Evolutionary conservation across 2,888 invertebrate species (phyloP).

Genomic region (Xylocampa areola): DNA sequence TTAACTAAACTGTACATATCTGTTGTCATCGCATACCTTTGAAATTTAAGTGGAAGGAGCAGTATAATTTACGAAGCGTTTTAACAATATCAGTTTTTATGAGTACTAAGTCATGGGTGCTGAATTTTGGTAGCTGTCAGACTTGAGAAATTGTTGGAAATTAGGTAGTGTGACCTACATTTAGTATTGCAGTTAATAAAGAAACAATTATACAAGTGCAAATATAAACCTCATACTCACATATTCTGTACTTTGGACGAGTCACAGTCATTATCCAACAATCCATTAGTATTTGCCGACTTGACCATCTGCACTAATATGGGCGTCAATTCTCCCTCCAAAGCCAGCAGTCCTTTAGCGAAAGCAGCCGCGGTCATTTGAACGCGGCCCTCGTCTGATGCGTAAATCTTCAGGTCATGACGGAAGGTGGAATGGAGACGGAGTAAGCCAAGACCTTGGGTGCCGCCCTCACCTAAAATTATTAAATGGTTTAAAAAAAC

Average conservation of each 20-base stretch:
- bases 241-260: constrained; percentile 98
- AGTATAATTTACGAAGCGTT: no score
- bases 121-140: no score
- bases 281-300: constrained; percentile 99
- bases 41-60: no score
- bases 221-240: constrained; percentile 88
- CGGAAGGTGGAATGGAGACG: constrained; percentile 99
- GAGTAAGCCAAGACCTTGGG: constrained; percentile 98
- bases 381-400: constrained; percentile 99
- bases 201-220: not conserved
- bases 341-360: constrained; percentile 98
- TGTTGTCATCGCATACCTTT: no score
- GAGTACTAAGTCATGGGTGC: no score
- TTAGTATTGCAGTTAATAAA: no score
- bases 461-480: constrained; percentile 94
- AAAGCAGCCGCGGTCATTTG: constrained; percentile 99
- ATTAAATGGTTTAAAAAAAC: not conserved
- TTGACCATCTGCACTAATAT: constrained; percentile 99
- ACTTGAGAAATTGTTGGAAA: no score
- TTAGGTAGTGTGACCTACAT: no score
- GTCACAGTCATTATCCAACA: constrained; percentile 99
- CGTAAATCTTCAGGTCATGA: constrained; percentile 99
- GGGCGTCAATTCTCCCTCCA: constrained; percentile 99
- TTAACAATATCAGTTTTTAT: no score
- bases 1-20: no score